phyloP scores from a whole-genome alignment of 2,113 vertebrate species.

The Pluvialis apricaria region DNA sequence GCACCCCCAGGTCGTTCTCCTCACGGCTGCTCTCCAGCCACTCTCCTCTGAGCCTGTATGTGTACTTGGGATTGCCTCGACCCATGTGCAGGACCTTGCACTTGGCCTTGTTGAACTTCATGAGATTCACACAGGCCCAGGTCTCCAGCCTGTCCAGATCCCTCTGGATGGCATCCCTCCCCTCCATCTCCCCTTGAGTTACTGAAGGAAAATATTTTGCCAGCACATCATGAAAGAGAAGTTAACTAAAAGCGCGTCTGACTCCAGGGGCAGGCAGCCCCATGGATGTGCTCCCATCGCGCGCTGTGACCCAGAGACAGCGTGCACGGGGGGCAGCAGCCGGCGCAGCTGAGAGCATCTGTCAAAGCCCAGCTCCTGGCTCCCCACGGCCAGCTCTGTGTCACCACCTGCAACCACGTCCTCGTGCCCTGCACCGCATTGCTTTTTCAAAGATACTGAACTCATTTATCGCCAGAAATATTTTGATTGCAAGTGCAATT shows the following conservation, averaged over 20 bases:
- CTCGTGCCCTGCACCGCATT: neutral
- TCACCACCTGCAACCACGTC: neutral
- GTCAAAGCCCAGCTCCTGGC: neutral
- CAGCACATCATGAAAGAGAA: neutral
- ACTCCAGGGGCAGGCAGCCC: neutral
- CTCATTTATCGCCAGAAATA: neutral
- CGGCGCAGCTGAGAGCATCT: neutral
- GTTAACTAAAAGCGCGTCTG: neutral
- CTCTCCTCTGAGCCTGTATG: no score
- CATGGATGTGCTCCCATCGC: neutral
- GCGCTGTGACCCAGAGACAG: neutral
- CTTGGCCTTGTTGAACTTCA: no score
- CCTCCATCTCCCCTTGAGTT: neutral
- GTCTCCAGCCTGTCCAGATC: no score
- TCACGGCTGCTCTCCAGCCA: no score
- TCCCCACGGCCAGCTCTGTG: neutral
- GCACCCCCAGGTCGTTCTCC: no score
- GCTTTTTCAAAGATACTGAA: no score
- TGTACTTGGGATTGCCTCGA: no score
- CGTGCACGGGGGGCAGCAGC: neutral
- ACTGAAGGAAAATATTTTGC: neutral
- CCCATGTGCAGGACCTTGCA: no score
- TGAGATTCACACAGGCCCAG: no score
- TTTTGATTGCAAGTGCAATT: neutral
- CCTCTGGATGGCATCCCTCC: neutral